phyloP scores from a whole-genome alignment of 1,140 invertebrate genomes.

The Zaprionus gabonicus region DNA sequence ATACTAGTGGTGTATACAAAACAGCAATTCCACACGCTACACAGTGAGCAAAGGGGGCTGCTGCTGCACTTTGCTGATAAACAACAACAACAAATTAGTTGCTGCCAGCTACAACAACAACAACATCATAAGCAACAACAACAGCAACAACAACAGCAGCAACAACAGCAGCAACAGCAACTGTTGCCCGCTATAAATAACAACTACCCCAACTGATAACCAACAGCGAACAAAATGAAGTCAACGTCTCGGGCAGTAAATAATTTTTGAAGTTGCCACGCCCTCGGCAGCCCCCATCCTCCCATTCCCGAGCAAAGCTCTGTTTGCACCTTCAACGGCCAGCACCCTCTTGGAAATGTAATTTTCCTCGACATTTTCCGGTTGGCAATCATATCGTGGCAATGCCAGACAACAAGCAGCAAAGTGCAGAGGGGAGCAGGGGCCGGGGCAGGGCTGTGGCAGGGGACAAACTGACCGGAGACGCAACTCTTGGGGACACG shows the following conservation, averaged over 20 bases:
- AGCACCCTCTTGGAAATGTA: conserved; percentile 67
- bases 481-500: conserved; percentile 45
- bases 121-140: conserved; percentile 10
- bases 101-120: conserved; percentile 37
- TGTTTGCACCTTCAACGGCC: conserved; percentile 25
- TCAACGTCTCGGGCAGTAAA: conserved; percentile 78
- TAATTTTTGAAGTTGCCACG: conserved; percentile 66
- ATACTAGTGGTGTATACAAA: too few relatives aligned
- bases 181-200: conserved; percentile 69
- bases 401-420: conserved; percentile 59
- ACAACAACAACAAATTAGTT: conserved; percentile 72
- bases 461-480: conserved; percentile 30
- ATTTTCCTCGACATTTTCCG: conserved; percentile 80
- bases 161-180: conserved; percentile 24
- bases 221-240: conserved; percentile 71
- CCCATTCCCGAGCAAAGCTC: neutral
- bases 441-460: neutral
- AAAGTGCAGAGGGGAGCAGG: conserved; percentile 4
- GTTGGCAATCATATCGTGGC: conserved; percentile 80
- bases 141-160: neutral
- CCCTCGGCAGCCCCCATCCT: neutral
- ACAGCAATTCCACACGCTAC: too few relatives aligned
- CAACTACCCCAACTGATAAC: conserved; percentile 67
- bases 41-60: conserved; percentile 8
- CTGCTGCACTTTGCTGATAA: conserved; percentile 74